Evolutionary conservation across 2,888 invertebrate genomes (phyloP).

Genomic region (Amorpha juglandis): DNA sequence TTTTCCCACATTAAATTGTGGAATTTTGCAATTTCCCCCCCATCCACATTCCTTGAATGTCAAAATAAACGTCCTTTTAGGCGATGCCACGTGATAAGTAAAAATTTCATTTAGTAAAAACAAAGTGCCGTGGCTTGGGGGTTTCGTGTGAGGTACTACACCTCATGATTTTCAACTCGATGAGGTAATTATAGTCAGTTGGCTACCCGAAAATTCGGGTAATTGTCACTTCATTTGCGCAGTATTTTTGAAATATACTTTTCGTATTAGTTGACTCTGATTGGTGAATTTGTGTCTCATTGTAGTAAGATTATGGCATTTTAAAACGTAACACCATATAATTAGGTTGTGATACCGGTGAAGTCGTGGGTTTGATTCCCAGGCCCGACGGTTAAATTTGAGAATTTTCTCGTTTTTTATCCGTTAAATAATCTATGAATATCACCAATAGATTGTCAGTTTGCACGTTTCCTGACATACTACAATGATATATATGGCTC

Average conservation of each 20-base stretch:
- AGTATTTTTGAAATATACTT: background rate
- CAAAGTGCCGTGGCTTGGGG: slow-evolving; percentile 43
- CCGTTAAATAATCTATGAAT: too few relatives aligned
- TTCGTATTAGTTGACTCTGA: too few relatives aligned
- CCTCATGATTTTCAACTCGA: slow-evolving; percentile 30
- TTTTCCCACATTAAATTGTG: background rate
- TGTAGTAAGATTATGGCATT: too few relatives aligned
- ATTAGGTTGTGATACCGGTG: too few relatives aligned
- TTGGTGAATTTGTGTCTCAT: too few relatives aligned
- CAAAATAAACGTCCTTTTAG: slow-evolving; percentile 49
- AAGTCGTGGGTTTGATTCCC: too few relatives aligned
- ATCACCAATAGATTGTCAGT: too few relatives aligned
- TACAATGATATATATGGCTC: too few relatives aligned
- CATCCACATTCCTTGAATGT: slow-evolving; percentile 31
- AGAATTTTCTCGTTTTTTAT: too few relatives aligned
- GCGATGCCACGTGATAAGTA: slow-evolving; percentile 32
- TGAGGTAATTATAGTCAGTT: slow-evolving; percentile 9
- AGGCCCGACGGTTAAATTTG: too few relatives aligned
- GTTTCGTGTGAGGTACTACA: background rate
- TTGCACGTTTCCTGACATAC: too few relatives aligned
- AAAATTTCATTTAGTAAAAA: slow-evolving; percentile 57
- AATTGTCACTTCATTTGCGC: slow-evolving; percentile 10
- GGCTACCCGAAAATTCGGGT: slow-evolving; percentile 6
- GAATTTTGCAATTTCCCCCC: background rate
- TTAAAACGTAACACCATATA: too few relatives aligned